Evolutionary conservation across 2,888 invertebrate genomes (phyloP).

Genomic region (Megamerina dolium): DNA sequence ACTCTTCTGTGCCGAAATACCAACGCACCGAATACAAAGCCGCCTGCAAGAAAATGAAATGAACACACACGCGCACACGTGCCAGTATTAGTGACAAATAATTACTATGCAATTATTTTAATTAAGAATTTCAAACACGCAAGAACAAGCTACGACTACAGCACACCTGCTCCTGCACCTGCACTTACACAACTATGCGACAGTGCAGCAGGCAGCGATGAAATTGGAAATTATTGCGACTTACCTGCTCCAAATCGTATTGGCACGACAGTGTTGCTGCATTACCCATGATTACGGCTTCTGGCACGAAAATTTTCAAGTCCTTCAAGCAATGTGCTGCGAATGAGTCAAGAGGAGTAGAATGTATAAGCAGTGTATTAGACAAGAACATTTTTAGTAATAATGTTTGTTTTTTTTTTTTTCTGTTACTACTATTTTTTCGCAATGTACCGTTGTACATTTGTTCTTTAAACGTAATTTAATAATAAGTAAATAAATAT

Average conservation of each 20-base stretch:
- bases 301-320: constrained; percentile 50
- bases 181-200: no score
- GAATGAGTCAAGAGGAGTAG: constrained; percentile 1
- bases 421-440: no score
- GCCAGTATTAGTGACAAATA: constrained; percentile 4
- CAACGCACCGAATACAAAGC: constrained; percentile 59
- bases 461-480: no score
- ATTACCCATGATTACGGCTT: constrained; percentile 50
- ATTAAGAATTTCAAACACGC: constrained; percentile 19
- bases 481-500: no score
- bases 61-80: constrained; percentile 9
- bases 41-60: constrained; percentile 32
- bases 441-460: no score
- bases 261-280: constrained; percentile 49
- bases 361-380: not conserved
- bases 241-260: constrained; percentile 50
- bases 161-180: not conserved
- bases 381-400: no score
- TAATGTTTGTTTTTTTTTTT: no score
- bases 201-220: not conserved
- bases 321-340: constrained; percentile 47
- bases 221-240: not conserved
- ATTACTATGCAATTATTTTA: constrained; percentile 30
- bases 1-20: constrained; percentile 58
- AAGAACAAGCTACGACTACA: not conserved